phyloP scores from a whole-genome alignment of 2,797 vertebrate genomes.

The Adrianichthys oophorus region DNA sequence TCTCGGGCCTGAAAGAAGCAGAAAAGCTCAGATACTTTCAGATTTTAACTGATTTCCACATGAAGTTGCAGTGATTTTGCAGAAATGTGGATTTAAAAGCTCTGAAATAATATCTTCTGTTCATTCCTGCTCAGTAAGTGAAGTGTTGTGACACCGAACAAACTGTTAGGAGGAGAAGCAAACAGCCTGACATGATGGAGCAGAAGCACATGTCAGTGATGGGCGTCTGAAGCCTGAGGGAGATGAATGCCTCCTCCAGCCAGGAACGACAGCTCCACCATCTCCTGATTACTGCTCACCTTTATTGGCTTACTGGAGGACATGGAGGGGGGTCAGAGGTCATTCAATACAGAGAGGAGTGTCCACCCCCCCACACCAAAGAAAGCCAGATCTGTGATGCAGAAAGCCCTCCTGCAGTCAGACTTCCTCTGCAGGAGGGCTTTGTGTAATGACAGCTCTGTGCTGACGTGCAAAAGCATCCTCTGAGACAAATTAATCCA shows the following conservation, averaged over 20 bases:
- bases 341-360: conserved; percentile 40
- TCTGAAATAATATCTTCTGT: too few species aligned
- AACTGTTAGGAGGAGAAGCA: too few species aligned
- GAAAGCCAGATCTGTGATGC: conserved; percentile 22
- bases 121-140: too few species aligned
- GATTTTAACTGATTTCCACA: too few species aligned
- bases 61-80: too few species aligned
- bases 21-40: too few species aligned
- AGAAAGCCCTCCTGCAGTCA: conserved; percentile 4
- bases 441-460: conserved; percentile 9
- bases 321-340: conserved; percentile 59
- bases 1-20: too few species aligned
- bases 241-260: conserved; percentile 56
- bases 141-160: too few species aligned
- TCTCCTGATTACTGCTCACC: conserved; percentile 71
- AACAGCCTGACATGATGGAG: conserved; percentile 1
- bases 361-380: conserved; percentile 23
- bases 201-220: conserved; percentile 41
- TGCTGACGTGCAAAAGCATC: conserved; percentile 17
- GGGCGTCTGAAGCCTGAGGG: conserved; percentile 37
- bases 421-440: conserved; percentile 26
- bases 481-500: conserved; percentile 56
- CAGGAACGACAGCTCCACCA: conserved; percentile 59
- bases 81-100: too few species aligned
- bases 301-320: conserved; percentile 62